Evolutionary conservation across 2,113 vertebrate species (phyloP), one percentile per base, ranked within the genome.

Genomic region (Meleagris gallopavo): DNA sequence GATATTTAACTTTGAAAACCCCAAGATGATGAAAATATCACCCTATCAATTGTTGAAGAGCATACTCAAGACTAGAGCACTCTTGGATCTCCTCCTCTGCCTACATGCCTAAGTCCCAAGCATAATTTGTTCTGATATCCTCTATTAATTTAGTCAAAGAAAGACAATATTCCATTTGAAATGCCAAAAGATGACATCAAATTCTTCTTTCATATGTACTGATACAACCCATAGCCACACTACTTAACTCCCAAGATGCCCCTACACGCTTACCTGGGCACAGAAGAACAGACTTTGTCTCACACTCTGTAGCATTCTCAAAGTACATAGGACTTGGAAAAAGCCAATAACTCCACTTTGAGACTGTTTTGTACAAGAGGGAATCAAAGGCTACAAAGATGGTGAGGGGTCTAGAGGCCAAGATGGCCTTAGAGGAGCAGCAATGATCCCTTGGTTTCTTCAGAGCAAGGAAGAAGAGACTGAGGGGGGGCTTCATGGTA

Each of bases 61-160:
- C 15, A 38, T 14, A 5, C 7, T 25, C 6, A 19, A 3, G 60
- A 40, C 30, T 62, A n/a, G 18, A 50, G 45, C 0, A 1, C 29
- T 45, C 18, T 73, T 67, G 41, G 21, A 45, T 43, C 4, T 61
- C 48, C n/a, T 88, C 18, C 45, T 57, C 45, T 91, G 34, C 24
- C 32, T 9, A 4, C 24, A 27, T 34, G 18, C 18, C 27, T 5
- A n/a, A 4, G 16, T 30, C 17, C 45, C 29, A 73, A 54, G 16
- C 48, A 58, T 34, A 73, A 83, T 55, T 79, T 73, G 48, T 80
- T 54, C 20, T 29, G 57, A 50, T 2, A 12, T 19, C 25, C 8
- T 48, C 11, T 10, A 45, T 66, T 54, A 22, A 10, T 32, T 77
- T 80, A 76, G 27, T 20, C 88, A 77, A 86, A 45, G 25, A 79